Percentiles rank a stretch among this genome's conserved stretches.
phyloP scores from a whole-genome alignment of 2,888 invertebrate genomes.

The Amblyteles armatorius region DNA sequence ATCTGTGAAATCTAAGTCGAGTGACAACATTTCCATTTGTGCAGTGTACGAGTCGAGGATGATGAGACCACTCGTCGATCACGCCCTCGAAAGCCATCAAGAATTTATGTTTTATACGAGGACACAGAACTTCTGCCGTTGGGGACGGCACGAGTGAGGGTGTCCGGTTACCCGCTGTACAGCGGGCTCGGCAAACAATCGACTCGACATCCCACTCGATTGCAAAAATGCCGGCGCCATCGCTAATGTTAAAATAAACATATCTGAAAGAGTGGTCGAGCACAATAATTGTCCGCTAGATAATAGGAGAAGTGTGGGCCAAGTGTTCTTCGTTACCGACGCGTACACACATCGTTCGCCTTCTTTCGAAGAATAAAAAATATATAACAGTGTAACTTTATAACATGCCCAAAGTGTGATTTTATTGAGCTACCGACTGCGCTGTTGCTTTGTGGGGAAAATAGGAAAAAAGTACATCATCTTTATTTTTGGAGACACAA shows the following conservation, averaged over 20 bases:
- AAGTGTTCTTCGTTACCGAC: background rate
- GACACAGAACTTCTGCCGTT: background rate
- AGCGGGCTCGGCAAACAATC: background rate
- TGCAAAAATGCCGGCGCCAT: constrained; percentile 1
- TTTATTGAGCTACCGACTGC: too few relatives aligned
- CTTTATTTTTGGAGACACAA: too few relatives aligned
- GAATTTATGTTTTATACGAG: background rate
- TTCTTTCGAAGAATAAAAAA: background rate
- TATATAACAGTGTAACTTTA: too few relatives aligned
- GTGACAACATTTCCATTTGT: background rate
- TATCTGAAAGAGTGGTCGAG: constrained; percentile 60
- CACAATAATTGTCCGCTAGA: constrained; percentile 2
- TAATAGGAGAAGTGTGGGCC: background rate
- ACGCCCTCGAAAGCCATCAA: background rate
- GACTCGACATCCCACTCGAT: constrained; percentile 16
- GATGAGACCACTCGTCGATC: constrained; percentile 20
- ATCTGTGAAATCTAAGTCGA: background rate
- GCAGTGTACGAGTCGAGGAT: constrained; percentile 11
- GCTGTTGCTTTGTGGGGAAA: too few relatives aligned
- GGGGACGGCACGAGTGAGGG: background rate
- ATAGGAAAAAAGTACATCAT: too few relatives aligned
- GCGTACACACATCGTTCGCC: background rate
- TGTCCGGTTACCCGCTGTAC: background rate
- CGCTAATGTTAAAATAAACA: constrained; percentile 78
- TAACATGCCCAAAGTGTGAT: too few relatives aligned